A percentile compares a stretch with the other conserved stretches of the same genome.
phyloP scores from a whole-genome alignment of 2,888 invertebrate species.

The Macrophya alboannulata region DNA sequence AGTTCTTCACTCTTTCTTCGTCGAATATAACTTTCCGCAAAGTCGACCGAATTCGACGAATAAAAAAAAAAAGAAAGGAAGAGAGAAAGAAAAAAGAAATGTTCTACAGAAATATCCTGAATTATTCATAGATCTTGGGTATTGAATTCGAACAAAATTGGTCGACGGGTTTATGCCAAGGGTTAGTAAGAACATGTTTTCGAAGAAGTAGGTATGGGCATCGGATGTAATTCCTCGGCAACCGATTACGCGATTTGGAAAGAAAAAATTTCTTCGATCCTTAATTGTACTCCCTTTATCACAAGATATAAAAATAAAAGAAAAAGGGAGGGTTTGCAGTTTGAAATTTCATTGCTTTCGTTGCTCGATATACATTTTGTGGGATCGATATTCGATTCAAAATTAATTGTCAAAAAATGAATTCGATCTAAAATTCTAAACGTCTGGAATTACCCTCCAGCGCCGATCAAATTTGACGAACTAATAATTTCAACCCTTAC shows the following conservation, averaged over 20 bases:
- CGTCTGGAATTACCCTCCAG: no score
- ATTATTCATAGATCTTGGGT: background rate
- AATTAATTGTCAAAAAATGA: no score
- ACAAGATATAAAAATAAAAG: background rate
- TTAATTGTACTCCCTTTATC: background rate
- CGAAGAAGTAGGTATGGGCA: background rate
- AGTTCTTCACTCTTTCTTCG: constrained; percentile 2
- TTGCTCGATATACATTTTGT: no score
- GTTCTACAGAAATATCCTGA: background rate
- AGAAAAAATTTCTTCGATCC: background rate
- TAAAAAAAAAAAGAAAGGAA: background rate
- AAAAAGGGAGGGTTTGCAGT: background rate
- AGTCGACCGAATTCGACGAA: background rate
- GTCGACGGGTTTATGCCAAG: background rate
- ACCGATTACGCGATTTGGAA: background rate
- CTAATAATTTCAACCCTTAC: constrained; percentile 6
- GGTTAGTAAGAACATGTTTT: background rate
- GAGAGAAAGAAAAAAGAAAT: background rate
- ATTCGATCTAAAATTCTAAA: no score
- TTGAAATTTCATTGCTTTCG: background rate
- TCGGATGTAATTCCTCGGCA: background rate
- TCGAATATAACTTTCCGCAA: background rate
- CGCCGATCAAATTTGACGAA: background rate
- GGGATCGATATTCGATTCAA: no score
- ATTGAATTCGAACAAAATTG: background rate